Percentiles rank a stretch among this genome's conserved stretches.
Evolutionary conservation across 2,797 vertebrate genomes (phyloP).

Genomic region (Falco peregrinus): DNA sequence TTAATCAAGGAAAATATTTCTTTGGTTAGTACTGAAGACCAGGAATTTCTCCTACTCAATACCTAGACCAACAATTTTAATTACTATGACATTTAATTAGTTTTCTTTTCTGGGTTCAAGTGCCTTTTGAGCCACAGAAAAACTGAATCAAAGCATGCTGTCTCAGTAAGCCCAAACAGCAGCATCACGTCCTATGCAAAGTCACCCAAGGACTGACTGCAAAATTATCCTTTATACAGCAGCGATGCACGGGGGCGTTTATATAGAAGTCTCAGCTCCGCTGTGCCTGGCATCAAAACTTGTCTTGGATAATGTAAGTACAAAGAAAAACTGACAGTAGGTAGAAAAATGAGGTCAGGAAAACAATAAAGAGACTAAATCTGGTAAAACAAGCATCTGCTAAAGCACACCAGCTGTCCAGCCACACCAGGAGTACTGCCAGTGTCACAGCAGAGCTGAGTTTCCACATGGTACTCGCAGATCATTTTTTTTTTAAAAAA

Average conservation of each 20-base stretch:
- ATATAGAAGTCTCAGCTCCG: neutral
- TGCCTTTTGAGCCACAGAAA: neutral
- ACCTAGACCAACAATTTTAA: neutral
- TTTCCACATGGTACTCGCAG: neutral
- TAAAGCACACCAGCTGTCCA: neutral
- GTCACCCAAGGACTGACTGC: neutral
- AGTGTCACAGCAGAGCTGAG: neutral
- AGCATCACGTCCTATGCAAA: fast-evolving
- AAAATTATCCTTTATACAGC: neutral
- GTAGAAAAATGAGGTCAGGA: neutral
- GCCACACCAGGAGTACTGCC: neutral
- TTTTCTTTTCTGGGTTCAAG: neutral
- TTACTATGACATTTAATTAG: neutral
- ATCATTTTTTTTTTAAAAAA: neutral
- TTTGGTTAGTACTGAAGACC: neutral
- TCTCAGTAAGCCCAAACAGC: neutral
- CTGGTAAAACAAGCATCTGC: neutral
- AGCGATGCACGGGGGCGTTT: neutral
- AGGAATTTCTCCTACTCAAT: neutral
- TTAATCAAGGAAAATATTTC: neutral
- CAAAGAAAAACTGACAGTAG: neutral
- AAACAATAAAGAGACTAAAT: neutral
- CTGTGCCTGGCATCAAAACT: neutral
- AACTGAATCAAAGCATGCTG: neutral
- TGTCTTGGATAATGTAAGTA: neutral